Base-by-base conservation (phyloP, 1,140 invertebrate genomes). In the Aculops lycopersici region DNA sequence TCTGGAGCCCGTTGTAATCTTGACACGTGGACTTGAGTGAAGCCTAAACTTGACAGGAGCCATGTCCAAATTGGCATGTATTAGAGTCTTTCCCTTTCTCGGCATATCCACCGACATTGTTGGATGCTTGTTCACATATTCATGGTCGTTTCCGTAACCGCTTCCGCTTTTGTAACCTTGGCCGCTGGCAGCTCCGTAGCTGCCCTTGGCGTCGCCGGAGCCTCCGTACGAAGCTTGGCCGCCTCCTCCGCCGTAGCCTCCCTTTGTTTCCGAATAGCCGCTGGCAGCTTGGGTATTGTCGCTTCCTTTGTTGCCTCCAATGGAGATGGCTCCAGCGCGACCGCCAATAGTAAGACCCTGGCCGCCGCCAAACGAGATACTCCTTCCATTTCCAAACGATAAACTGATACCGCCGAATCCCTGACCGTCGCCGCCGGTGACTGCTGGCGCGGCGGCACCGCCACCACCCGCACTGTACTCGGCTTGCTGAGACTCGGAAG, bases 11-110 rank as follows among this genome's bases (percentile, higher is more conserved):
- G 42, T 43, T 3, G 38, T 43, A 2, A 43, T 42, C 17, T 43
- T 43, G 2, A 43, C 39, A 20, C 31, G 21, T 2, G 42, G 42
- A 37, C 42, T 43, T n/a, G 42, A 15, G 18, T 43, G 39, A 3
- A 43, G 21, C 18, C 39, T 43, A 38, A 43, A 36, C 35, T 43
- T 43, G 8, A 43, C 12, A 5, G 16, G 24, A 16, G 42, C 19
- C 14, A 38, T 38, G 12, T 21, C 5, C 14, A 44, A 8, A 19
- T 43, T 41, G 15, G 21, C 21, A 37, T 40, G 38, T 31, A 31
- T 31, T n/a, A 31, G 8, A 8, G 8, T 31, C n/a, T 31, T 31
- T 8, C 24, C 24, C n/a, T 31, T 31, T 8, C 24, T 8, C 8
- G 24, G 24, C 24, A 31, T 31, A 8, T 31, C 24, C 24, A 31